A percentile compares a stretch with the other conserved stretches of the same genome.
These are phyloP conservation scores for Leptinotarsa defecta DNA, from an alignment of 1,140 invertebrate species.

Conservation along the genomic window DNA sequence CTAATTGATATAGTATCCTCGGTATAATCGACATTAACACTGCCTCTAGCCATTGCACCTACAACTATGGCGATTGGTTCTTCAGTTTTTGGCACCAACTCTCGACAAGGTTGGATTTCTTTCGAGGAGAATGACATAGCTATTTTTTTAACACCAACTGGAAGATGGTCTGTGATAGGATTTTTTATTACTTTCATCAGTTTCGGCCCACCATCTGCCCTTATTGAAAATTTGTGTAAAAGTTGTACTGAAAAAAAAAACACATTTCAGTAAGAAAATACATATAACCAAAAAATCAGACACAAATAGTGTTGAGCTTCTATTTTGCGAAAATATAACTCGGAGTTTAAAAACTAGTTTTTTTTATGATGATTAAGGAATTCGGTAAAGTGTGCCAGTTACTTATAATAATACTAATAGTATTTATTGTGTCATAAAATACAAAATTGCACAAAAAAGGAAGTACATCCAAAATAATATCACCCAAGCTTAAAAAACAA, in stretches of 20 bases:
- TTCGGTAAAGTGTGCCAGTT: too few species aligned
- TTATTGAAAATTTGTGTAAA: conserved; percentile 90
- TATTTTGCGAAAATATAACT: too few species aligned
- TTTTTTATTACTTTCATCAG: conserved; percentile 97
- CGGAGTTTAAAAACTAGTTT: not conserved
- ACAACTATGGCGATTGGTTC: conserved; percentile 89
- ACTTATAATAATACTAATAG: too few species aligned
- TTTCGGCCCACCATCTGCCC: conserved; percentile 89
- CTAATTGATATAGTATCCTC: conserved; percentile 92
- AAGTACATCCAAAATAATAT: too few species aligned
- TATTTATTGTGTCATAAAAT: too few species aligned
- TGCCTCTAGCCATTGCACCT: conserved; percentile 97
- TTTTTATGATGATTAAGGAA: too few species aligned
- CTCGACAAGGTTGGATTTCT: conserved; percentile 74
- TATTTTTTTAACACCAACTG: conserved; percentile 90
- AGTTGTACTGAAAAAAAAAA: conserved; percentile 83
- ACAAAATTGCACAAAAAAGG: too few species aligned
- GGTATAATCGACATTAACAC: conserved; percentile 87
- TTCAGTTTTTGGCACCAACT: conserved; percentile 80
- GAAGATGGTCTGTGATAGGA: conserved; percentile 92
- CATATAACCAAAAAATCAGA: not conserved
- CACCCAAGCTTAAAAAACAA: too few species aligned
- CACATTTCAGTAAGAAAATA: conserved; percentile 7
- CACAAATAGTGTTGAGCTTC: too few species aligned
- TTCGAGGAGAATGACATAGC: conserved; percentile 88